These are phyloP conservation scores for Cairina moschata DNA, from an alignment of 2,113 vertebrate genomes.

Conservation along the genomic window DNA sequence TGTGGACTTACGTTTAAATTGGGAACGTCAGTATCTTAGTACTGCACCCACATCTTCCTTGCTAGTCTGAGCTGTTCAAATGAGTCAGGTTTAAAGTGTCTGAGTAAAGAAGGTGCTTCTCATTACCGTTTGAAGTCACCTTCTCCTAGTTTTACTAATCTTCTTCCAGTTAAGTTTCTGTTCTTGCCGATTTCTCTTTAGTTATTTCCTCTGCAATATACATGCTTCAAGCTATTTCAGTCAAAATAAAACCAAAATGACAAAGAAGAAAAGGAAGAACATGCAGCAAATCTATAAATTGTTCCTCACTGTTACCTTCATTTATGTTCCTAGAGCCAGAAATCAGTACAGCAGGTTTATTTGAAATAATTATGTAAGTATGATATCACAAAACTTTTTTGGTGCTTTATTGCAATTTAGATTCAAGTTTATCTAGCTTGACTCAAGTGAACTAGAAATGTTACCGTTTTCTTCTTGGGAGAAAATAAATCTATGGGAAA, in stretches of 20 bases:
- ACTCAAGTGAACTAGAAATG: neutral
- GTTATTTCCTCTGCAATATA: neutral
- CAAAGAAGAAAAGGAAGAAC: neutral
- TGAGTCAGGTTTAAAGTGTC: neutral
- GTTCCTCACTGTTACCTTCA: neutral
- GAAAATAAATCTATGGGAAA: too few species aligned
- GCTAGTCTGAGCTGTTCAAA: neutral
- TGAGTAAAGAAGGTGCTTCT: neutral
- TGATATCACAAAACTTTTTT: neutral
- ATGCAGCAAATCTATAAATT: neutral
- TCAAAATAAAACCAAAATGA: neutral
- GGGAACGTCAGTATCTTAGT: neutral
- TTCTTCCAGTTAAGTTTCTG: neutral
- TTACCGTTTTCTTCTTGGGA: too few species aligned
- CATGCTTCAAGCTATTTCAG: neutral
- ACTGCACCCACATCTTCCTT: neutral
- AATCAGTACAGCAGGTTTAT: neutral
- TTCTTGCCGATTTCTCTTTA: neutral
- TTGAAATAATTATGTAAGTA: neutral
- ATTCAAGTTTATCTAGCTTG: neutral
- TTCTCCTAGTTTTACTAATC: neutral
- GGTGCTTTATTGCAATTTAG: neutral
- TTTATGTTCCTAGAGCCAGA: neutral
- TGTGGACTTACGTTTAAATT: neutral
- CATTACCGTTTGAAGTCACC: neutral